Base-by-base conservation (phyloP, 2,113 vertebrate species). In the Illadopsis cleaveri region DNA sequence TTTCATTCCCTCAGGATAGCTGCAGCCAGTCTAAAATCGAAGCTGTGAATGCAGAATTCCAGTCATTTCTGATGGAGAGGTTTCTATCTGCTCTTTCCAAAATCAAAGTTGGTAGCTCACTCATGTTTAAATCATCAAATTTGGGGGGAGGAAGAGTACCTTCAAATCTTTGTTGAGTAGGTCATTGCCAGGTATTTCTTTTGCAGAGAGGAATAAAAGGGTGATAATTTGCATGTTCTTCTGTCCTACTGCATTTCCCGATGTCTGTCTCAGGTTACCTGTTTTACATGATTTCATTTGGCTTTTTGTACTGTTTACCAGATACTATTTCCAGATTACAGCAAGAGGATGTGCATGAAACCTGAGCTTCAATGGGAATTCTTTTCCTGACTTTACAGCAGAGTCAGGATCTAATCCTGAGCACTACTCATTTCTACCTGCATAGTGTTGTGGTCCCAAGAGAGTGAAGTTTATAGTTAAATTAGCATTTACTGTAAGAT, bases 401-500 rank as follows among this genome's bases (percentile, higher is more conserved):
- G 28, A 86, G 35, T 50, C 69, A 87, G 72, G 57, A 79, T 76
- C 51, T 75, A 56, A 87, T 71, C 28, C 57, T 21, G 11, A 89
- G 17, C 48, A 40, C 30, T 57, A 14, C 53, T 87, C 31, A 62
- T 90, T 91, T 87, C 64, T 72, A 90, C 78, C 66, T 85, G 31
- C 42, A 79, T 20, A 47, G 64, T 47, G 21, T 40, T 91, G 78
- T 12, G 10, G 53, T 88, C 91, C 66, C 66, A 80, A 24, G 0
- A 89, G 84, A 85, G 5, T 28, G 42, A 84, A 82, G 31, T 93
- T 94, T 90, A 82, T 66, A 91, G 70, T 66, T 82, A 73, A 70
- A 85, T 95, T 89, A 88, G 58, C 54, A 90, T 94, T 91, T 95
- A 73, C 65, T 77, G 70, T 73, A 91, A 87, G 50, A 89, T n/a